Base-by-base conservation (phyloP, 2,888 invertebrate genomes). In the Rhogogaster chlorosoma region DNA sequence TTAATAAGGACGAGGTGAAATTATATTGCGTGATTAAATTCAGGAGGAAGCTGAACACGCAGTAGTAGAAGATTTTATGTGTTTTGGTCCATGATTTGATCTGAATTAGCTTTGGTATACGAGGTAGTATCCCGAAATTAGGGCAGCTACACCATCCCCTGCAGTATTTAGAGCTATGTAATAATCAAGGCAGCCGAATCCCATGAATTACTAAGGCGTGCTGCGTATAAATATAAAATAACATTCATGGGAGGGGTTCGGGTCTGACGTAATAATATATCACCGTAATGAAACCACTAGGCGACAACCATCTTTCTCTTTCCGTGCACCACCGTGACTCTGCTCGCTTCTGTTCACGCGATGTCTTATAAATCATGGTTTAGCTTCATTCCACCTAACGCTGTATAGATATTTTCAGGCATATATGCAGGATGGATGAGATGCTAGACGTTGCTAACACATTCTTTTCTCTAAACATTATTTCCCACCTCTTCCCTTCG, bases 241-340 rank as follows among this genome's bases (percentile, higher is more conserved):
- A 87, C 87, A 88, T 87, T 86, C 86, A 86, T 85, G 86, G 85
- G 86, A 73, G 84, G 73, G 86, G 83, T 84, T 85, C 77, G 86
- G 85, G 64, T 87, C 88, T 89, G 89, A 90, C 90, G 88, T 90
- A 90, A 91, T 90, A 90, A 91, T 90, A 89, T 90, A 91, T 92
- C 89, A 88, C 89, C 88, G 88, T 90, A 90, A 92, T 92, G 90
- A 90, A 90, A 90, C 89, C 89, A 84, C 87, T 85, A 85, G 83
- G 86, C 87, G 88, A 89, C 89, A 87, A 87, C 85, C 86, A 75
- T 64, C 84, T 75, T 84, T 85, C 73, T 80, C 84, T 71, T 57
- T 80, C 57, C 80, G n/a, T 80, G 36, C 61, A 80, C 57, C 80
- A 61, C 80, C 80, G 22, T 57, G 29, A 57, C 78, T 57, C 78